Evolutionary conservation across 2,888 invertebrate genomes (phyloP), one percentile per base, ranked within the genome.

Genomic region (Trichopoda pennipes): DNA sequence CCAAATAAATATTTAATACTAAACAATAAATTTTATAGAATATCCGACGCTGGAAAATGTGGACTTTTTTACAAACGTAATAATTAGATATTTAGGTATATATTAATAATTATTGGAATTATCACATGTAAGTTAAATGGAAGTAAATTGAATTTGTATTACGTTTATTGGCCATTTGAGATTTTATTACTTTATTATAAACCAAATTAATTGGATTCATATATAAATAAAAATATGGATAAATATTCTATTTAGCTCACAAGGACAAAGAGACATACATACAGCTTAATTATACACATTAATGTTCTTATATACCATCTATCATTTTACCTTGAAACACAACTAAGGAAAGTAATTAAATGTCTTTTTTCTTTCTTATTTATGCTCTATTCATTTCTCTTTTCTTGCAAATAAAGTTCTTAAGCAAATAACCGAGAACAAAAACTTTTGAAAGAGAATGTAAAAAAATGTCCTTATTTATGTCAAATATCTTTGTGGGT

Each of bases 321-420:
- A 66, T 49, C 58, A 23, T 38, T 66, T 75, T 75, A 66, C 56
- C 74, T 66, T 58, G 35, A 56, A 74, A 55, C 55, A 64, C 10
- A 66, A 58, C 56, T 75, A 66, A 75, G 56, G 56, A 75, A 66
- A 66, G 74, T 75, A 75, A 66, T 66, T 66, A 75, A 49, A 75
- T 58, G 17, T 32, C 19, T 21, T 32, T 35, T 16, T 53, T 53
- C 38, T 19, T 35, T 47, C 32, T 17, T 56, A 4, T 63, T 47
- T 63, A 3, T 53, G 19, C 17, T 17, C 19, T 17, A 51, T n/a
- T 12, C 19, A 23, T 19, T 32, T 47, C 35, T 56, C n/a, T 49
- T 35, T n/a, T 60, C 9, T 28, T 17, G 17, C 35, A 61, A 61
- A 61, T 55, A 63, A 63, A 63, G 12, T 56, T 61, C 49, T 53